A percentile compares a stretch with the other conserved stretches of the same genome.
Evolutionary conservation across 2,113 vertebrate genomes (phyloP).

Genomic region (Anthoscopus minutus): DNA sequence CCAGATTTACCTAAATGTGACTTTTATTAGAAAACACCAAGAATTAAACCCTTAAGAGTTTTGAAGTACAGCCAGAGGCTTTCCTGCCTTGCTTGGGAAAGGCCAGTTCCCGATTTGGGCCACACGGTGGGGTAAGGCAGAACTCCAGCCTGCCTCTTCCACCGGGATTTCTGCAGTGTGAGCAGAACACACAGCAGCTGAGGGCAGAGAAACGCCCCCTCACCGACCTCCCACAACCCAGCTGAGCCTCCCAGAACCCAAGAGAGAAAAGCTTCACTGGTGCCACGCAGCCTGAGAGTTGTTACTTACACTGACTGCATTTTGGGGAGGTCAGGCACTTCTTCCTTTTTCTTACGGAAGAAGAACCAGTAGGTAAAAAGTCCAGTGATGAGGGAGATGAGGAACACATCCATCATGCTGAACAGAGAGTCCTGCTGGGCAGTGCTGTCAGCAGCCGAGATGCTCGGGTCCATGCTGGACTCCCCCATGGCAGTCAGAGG

Average conservation of each 20-base stretch:
- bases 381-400: constrained; percentile 84
- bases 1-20: not conserved
- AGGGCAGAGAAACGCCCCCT: not conserved
- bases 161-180: rapidly evolving
- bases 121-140: not conserved
- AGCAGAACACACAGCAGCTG: not conserved
- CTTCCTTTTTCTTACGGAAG: constrained; percentile 90
- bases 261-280: not conserved
- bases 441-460: not conserved
- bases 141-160: not conserved
- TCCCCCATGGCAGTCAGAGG: constrained; percentile 64
- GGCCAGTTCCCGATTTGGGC: not conserved
- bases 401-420: constrained; percentile 83
- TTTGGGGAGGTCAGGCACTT: constrained; percentile 85
- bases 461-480: constrained; percentile 27
- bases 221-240: not conserved
- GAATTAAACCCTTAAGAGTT: not conserved
- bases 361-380: constrained; percentile 88
- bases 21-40: not conserved
- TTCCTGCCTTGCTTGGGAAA: not conserved
- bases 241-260: not conserved
- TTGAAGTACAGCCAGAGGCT: not conserved
- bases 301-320: constrained; percentile 72
- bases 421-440: constrained; percentile 76
- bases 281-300: not conserved